Base-by-base conservation (phyloP, 2,113 vertebrate species). In the Pavo muticus region DNA sequence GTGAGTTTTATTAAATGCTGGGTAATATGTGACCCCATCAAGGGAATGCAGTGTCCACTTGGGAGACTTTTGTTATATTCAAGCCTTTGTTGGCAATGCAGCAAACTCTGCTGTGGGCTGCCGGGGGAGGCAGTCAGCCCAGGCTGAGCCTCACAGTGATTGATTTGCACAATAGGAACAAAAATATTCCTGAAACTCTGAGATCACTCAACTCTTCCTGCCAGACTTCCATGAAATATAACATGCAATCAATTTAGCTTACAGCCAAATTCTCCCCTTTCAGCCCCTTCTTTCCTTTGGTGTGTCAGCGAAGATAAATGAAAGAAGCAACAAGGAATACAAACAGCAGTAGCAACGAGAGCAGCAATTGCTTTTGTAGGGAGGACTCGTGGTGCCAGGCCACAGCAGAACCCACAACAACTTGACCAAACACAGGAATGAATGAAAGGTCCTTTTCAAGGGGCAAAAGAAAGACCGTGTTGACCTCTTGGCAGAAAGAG, bases 171-270 rank as follows among this genome's bases (percentile, higher is more conserved):
- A 95, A 95, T 94, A 93, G 88, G 95, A 95, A 96, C 19, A 6
- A 96, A 97, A 97, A 95, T 97, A 92, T 95, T 96, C 90, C 89
- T 15, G 87, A 93, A 90, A 82, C 93, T 95, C 94, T 63, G 93
- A 95, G 92, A 94, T 94, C 95, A 93, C 92, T 94, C 94, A 79
- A 39, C 90, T 64, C 95, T 87, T 96, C 93, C 96, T 96, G 96
- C 92, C 97, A 97, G 95, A 95, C 95, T 95, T 93, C 93, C 90
- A 96, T 95, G 93, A 95, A 97, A 95, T 95, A 95, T 96, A 96
- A 96, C 95, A 96, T 96, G 92, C 96, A 96, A 97, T 96, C 93
- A 95, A 96, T 97, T 97, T 95, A 95, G 96, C 95, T 97, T 93
- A 95, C 93, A 96, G 94, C 88, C 92, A 96, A 88, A 94, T 94